Conservation (phyloP, 2,888 invertebrate genomes). For the Drosophila kuntzei region DNA sequence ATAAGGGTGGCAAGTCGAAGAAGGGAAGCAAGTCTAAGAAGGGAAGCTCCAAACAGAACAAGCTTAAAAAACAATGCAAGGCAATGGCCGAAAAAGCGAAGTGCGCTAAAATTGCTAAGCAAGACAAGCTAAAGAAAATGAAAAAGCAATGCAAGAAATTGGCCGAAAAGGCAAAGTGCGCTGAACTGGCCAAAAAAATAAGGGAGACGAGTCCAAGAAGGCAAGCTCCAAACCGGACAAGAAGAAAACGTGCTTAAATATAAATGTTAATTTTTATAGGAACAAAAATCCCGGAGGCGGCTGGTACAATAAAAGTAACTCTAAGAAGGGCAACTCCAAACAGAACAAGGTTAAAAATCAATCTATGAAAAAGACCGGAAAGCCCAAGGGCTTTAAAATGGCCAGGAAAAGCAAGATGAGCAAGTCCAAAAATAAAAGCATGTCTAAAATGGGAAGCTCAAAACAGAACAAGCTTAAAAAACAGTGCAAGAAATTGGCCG, state of each 20-base stretch:
- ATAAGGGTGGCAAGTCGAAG: conserved; percentile 2
- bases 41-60: not conserved
- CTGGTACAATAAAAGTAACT: too few relatives aligned
- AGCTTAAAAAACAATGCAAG: conserved; percentile 2
- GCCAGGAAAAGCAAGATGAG: not conserved
- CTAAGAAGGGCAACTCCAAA: too few relatives aligned
- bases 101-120: conserved; percentile 6
- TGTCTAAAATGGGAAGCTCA: not conserved
- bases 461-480: not conserved
- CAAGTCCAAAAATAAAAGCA: conserved; percentile 6
- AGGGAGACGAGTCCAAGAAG: not conserved
- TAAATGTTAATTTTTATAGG: too few relatives aligned
- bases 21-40: not conserved
- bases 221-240: not conserved
- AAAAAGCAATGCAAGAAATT: not conserved
- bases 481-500: not conserved
- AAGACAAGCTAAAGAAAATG: not conserved
- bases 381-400: too few relatives aligned
- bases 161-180: not conserved
- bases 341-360: too few relatives aligned
- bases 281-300: too few relatives aligned
- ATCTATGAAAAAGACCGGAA: too few relatives aligned
- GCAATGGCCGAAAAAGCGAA: not conserved
- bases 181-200: too few relatives aligned
- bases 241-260: too few relatives aligned